Evolutionary conservation across 2,113 vertebrate genomes (phyloP).

Genomic region (Excalfactoria chinensis): DNA sequence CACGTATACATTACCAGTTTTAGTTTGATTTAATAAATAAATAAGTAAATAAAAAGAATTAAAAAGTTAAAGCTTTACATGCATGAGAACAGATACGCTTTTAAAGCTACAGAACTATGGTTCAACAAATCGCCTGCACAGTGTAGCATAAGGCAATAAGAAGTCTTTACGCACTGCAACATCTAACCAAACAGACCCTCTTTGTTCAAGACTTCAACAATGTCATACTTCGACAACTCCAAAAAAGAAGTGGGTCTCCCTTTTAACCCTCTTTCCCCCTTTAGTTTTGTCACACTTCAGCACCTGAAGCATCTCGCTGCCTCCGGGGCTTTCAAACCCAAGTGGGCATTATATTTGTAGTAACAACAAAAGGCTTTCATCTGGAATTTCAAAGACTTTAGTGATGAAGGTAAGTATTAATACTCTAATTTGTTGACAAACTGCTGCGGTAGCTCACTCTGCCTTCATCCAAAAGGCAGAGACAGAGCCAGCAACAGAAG

Average conservation of each 20-base stretch:
- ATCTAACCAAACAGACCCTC: not conserved
- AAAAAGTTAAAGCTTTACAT: not conserved
- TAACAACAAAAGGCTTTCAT: not conserved
- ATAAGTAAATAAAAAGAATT: accelerated
- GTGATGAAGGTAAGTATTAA: not conserved
- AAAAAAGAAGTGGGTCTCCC: not conserved
- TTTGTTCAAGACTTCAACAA: not conserved
- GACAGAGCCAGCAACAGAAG: not conserved
- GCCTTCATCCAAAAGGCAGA: not conserved
- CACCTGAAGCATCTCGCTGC: not conserved
- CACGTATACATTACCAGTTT: not conserved
- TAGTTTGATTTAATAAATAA: not conserved
- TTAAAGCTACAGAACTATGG: not conserved
- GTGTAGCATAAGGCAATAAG: not conserved
- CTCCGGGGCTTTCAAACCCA: not conserved
- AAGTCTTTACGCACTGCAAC: not conserved
- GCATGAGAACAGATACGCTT: not conserved
- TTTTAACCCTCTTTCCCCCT: not conserved
- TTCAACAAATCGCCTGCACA: not conserved
- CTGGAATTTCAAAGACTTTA: not conserved
- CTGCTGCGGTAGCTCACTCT: not conserved
- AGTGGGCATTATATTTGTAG: not conserved
- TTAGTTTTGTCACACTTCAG: not conserved
- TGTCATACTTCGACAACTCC: not conserved
- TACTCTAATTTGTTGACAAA: not conserved